Conservation (phyloP, 64 coral and sea anemone species). For the Actinia equina region DNA sequence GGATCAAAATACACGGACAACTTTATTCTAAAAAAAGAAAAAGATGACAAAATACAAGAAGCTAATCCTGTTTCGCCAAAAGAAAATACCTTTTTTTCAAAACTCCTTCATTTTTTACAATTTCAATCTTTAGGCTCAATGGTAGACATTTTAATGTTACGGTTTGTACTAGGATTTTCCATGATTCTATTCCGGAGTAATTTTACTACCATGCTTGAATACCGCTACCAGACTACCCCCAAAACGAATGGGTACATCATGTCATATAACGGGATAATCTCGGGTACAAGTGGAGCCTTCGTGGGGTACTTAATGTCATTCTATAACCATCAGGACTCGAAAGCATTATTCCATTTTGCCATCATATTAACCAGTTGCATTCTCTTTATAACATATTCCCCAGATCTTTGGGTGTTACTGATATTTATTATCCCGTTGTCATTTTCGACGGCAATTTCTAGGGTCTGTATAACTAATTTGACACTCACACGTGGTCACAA, state of each 20-base stretch:
- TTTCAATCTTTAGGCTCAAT: constrained; percentile 53
- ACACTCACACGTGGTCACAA: constrained; percentile 55
- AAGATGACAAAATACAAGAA: not conserved
- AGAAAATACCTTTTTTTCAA: not conserved
- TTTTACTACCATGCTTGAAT: constrained; percentile 80
- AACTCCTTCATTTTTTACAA: not conserved
- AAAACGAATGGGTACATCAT: constrained; percentile 92
- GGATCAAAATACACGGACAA: not conserved
- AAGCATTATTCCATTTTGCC: constrained; percentile 76
- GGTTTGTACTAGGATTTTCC: constrained; percentile 84
- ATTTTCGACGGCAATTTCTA: constrained; percentile 74
- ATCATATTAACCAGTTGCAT: constrained; percentile 58
- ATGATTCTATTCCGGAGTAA: constrained; percentile 96
- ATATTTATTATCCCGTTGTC: constrained; percentile 73
- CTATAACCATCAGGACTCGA: constrained; percentile 74
- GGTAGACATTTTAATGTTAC: constrained; percentile 66
- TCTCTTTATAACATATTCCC: constrained; percentile 78
- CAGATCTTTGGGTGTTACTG: constrained; percentile 57
- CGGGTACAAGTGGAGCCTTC: constrained; percentile 68
- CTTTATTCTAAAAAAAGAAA: constrained; percentile 5
- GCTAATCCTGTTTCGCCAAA: not conserved
- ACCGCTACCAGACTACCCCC: constrained; percentile 67
- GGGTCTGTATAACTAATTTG: constrained; percentile 76
- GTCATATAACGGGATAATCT: constrained; percentile 76
- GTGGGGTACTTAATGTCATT: constrained; percentile 61